Evolutionary conservation across 2,797 vertebrate species (phyloP).

Genomic region (Triplophysa bombifrons): DNA sequence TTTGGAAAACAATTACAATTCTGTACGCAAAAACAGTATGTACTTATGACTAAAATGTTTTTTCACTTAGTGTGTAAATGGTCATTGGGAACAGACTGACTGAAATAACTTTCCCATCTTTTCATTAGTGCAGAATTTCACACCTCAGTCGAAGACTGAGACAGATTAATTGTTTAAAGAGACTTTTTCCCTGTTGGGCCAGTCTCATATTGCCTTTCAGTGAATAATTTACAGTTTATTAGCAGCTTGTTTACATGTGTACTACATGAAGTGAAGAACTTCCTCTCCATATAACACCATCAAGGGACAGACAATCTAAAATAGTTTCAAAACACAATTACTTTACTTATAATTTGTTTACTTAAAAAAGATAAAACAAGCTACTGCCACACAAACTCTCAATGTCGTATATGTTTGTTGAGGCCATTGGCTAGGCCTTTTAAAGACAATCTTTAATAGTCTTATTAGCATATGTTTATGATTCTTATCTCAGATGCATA

Average conservation of each 20-base stretch:
- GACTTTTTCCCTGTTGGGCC: slow-evolving; percentile 58
- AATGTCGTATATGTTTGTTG: background rate
- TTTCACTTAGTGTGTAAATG: slow-evolving; percentile 7
- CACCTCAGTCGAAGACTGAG: slow-evolving; percentile 63
- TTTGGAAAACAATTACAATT: too few species aligned
- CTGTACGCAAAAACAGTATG: background rate
- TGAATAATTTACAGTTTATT: slow-evolving; percentile 69
- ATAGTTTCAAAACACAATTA: slow-evolving; percentile 52
- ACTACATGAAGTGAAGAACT: slow-evolving; percentile 38
- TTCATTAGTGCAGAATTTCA: slow-evolving; percentile 58
- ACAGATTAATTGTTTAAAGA: slow-evolving; percentile 72
- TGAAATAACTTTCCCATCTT: slow-evolving; percentile 42
- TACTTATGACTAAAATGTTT: background rate
- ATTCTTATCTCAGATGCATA: background rate
- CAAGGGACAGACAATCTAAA: slow-evolving; percentile 40
- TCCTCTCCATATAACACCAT: slow-evolving; percentile 36
- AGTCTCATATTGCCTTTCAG: slow-evolving; percentile 60
- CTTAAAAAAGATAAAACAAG: background rate
- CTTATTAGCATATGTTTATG: background rate
- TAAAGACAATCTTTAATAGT: too few species aligned
- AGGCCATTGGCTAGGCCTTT: background rate
- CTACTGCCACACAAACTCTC: background rate
- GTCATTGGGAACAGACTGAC: slow-evolving; percentile 31
- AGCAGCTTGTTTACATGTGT: slow-evolving; percentile 53
- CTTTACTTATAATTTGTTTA: slow-evolving; percentile 38